Evolutionary conservation across 2,888 invertebrate genomes (phyloP), one percentile per base, ranked within the genome.

Genomic region (Elysia crispata): DNA sequence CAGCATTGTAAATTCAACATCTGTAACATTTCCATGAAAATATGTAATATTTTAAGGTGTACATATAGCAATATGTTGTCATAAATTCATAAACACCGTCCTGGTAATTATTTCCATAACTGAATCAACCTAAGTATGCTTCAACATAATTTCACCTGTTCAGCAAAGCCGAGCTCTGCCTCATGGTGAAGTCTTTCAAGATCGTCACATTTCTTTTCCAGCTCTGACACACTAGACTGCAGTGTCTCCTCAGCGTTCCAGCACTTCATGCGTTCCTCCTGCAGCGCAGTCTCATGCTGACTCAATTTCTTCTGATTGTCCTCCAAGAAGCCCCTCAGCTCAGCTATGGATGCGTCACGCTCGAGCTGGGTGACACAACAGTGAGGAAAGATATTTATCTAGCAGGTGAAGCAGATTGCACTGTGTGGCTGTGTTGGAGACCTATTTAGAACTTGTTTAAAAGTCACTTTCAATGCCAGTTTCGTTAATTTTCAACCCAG

Each of bases 111-210:
- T 41, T 41, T 41, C 41, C 41, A 41, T 11, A 41, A 11, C 11
- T 41, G 3, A 41, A 6, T 41, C 41, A 41, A 41, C 41, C 41
- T 11, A 3, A 41, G 41, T 3, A 11, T 41, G 41, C 41, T 6
- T 41, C 5, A 41, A 41, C 11, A 11, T 11, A 41, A 3, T 3
- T 41, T 41, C 70, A 86, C 87, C 84, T 85, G 80, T n/a, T 83
- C 83, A 13, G 81, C 72, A 62, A 85, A 82, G 28, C 81, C 80
- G 20, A 83, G 74, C 28, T 83, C 83, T 81, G 85, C 75, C 20
- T 81, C 79, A 23, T 73, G 73, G 13, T 83, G 76, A 13, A 74
- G 78, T 13, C 75, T 57, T 54, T 85, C 81, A 23, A 87, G 76
- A 49, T 81, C 20, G 1, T 69, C 70, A 62, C 72, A 77, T 62